Evolutionary conservation across 2,888 invertebrate genomes (phyloP).

Genomic region (Plusia festucae): DNA sequence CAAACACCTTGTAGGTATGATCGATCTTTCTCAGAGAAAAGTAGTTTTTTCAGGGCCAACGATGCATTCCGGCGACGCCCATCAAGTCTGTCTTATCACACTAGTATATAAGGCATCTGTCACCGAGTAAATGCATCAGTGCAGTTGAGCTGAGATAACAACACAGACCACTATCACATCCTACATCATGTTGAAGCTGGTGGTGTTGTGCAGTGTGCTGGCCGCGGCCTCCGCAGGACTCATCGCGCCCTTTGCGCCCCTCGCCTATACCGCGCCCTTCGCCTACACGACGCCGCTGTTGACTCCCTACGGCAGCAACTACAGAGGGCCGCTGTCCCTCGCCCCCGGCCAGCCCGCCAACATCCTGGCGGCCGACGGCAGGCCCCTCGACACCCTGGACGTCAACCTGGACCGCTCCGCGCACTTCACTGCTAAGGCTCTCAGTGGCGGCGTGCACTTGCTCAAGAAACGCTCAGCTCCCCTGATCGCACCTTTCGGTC

Average conservation of each 20-base stretch:
- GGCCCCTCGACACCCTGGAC: slow-evolving; percentile 82
- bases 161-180: slow-evolving; percentile 78
- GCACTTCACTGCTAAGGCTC: slow-evolving; percentile 75
- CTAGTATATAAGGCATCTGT: slow-evolving; percentile 74
- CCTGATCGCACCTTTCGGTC: slow-evolving; percentile 47
- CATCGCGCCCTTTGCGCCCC: slow-evolving; percentile 49
- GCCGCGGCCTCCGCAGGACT: slow-evolving; percentile 86
- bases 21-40: slow-evolving; percentile 41
- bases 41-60: slow-evolving; percentile 51
- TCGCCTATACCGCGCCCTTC: slow-evolving; percentile 56
- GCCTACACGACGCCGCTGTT: slow-evolving; percentile 63
- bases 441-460: slow-evolving; percentile 64
- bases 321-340: slow-evolving; percentile 80
- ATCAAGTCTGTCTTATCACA: slow-evolving; percentile 59
- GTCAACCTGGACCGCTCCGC: slow-evolving; percentile 82
- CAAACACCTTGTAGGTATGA: slow-evolving; percentile 33
- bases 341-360: slow-evolving; percentile 83
- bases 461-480: slow-evolving; percentile 77
- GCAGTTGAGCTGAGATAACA: slow-evolving; percentile 66
- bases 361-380: slow-evolving; percentile 80
- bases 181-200: slow-evolving; percentile 85
- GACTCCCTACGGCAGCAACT: slow-evolving; percentile 64
- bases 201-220: slow-evolving; percentile 90
- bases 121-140: slow-evolving; percentile 73
- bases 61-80: slow-evolving; percentile 55